Evolutionary conservation across 2,888 invertebrate species (phyloP).

Genomic region (Platynereis dumerilii): DNA sequence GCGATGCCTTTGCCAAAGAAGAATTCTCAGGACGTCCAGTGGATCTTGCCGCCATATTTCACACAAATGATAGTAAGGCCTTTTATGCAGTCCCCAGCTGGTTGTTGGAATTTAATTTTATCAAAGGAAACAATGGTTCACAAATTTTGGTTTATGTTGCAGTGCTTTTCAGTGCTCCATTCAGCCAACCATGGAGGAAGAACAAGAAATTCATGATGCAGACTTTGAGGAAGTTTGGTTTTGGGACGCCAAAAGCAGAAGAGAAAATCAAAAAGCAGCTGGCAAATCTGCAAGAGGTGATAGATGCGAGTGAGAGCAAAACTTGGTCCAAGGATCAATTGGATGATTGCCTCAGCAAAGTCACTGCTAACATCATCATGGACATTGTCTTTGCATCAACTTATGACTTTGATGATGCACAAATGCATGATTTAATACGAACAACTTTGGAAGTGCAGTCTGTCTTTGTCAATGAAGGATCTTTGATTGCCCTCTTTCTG

Average conservation of each 20-base stretch:
- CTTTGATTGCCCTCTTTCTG: too few species aligned
- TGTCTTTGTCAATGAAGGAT: too few species aligned
- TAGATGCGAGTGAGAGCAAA: not conserved
- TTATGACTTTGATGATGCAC: not conserved
- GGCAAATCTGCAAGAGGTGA: not conserved
- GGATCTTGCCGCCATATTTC: too few species aligned
- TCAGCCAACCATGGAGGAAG: constrained; percentile 10
- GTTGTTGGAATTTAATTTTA: too few species aligned
- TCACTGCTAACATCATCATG: not conserved
- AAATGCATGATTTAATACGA: too few species aligned
- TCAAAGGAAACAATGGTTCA: too few species aligned
- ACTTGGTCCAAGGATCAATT: not conserved
- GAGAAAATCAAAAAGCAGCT: constrained; percentile 8
- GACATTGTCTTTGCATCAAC: not conserved
- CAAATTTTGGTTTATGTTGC: too few species aligned
- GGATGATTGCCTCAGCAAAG: not conserved
- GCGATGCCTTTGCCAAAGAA: too few species aligned
- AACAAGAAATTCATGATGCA: constrained; percentile 10
- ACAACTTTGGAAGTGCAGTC: too few species aligned
- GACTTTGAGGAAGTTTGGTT: constrained; percentile 1
- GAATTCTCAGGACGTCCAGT: too few species aligned
- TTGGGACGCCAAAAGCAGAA: constrained; percentile 10
- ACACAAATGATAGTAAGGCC: too few species aligned
- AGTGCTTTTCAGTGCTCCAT: constrained; percentile 4
- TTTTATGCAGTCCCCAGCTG: too few species aligned